Conservation (phyloP, 2,797 vertebrate genomes). For the Echeneis naucrates region DNA sequence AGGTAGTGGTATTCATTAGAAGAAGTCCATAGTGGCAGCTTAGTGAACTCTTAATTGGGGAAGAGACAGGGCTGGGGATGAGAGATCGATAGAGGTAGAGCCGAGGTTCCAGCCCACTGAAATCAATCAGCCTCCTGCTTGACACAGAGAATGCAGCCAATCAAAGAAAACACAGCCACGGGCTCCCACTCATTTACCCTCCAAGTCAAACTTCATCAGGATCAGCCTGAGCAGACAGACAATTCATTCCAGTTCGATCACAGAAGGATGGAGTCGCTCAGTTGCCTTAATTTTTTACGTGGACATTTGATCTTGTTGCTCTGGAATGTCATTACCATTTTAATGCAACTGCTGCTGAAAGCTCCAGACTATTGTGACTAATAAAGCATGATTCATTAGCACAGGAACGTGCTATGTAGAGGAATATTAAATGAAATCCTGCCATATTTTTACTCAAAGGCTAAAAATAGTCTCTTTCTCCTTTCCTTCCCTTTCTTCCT, state of each 20-base stretch:
- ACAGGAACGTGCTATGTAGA: slow-evolving; percentile 25
- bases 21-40: slow-evolving; percentile 56
- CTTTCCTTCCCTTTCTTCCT: slow-evolving; percentile 55
- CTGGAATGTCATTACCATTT: slow-evolving; percentile 29
- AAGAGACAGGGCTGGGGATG: slow-evolving; percentile 62
- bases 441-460: slow-evolving; percentile 58
- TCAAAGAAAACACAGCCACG: slow-evolving; percentile 44
- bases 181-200: slow-evolving; percentile 52
- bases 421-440: slow-evolving; percentile 62
- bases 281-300: slow-evolving; percentile 39
- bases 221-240: slow-evolving; percentile 38
- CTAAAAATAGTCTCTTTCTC: slow-evolving; percentile 74
- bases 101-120: slow-evolving; percentile 60
- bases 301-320: slow-evolving; percentile 31
- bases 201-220: slow-evolving; percentile 59
- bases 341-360: slow-evolving; percentile 30
- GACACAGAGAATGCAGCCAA: slow-evolving; percentile 48
- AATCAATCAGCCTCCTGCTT: slow-evolving; percentile 74
- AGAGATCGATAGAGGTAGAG: slow-evolving; percentile 73
- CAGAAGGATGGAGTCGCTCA: slow-evolving; percentile 4
- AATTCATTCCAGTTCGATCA: slow-evolving; percentile 42
- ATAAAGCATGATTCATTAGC: slow-evolving; percentile 64
- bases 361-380: slow-evolving; percentile 43
- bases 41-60: slow-evolving; percentile 82
- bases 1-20: slow-evolving; percentile 65